A percentile compares a stretch with the other conserved stretches of the same genome.
phyloP scores from a whole-genome alignment of 2,113 vertebrate species.

The Chloebia gouldiae region DNA sequence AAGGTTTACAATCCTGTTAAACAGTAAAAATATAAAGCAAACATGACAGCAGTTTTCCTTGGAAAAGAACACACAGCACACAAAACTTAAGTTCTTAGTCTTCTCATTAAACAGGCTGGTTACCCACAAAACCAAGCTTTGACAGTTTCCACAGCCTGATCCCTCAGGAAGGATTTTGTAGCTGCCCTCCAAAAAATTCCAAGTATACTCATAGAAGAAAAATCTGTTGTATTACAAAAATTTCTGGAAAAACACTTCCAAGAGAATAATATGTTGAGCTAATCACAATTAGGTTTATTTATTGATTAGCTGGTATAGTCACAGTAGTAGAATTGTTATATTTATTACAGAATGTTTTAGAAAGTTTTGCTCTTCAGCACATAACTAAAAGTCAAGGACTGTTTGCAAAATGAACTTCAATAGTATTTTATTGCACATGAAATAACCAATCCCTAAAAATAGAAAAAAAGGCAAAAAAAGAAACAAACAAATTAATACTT shows the following conservation, averaged over 20 bases:
- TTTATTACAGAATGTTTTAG: not conserved
- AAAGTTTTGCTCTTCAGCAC: not conserved
- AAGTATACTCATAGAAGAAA: conserved; percentile 16
- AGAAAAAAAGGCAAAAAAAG: not conserved
- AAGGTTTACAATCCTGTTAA: not conserved
- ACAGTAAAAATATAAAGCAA: not conserved
- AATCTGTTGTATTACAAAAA: conserved; percentile 16
- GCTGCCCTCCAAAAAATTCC: conserved; percentile 24
- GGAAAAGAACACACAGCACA: conserved; percentile 16
- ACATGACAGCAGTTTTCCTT: not conserved
- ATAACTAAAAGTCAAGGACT: not conserved
- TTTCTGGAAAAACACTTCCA: not conserved
- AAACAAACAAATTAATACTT: not conserved
- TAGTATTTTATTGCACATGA: not conserved
- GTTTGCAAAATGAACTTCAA: not conserved
- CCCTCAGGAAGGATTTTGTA: conserved; percentile 43
- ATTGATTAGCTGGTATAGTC: not conserved
- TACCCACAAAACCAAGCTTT: conserved; percentile 60
- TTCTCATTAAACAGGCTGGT: conserved; percentile 42
- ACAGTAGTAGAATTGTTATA: not conserved
- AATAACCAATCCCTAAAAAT: conserved; percentile 25
- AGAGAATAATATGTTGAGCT: not conserved
- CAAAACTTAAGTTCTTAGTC: conserved; percentile 25
- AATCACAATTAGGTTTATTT: not conserved
- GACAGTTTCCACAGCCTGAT: conserved; percentile 17